Evolutionary conservation across 1,140 invertebrate genomes (phyloP).

Genomic region (Globodera ellingtonae): DNA sequence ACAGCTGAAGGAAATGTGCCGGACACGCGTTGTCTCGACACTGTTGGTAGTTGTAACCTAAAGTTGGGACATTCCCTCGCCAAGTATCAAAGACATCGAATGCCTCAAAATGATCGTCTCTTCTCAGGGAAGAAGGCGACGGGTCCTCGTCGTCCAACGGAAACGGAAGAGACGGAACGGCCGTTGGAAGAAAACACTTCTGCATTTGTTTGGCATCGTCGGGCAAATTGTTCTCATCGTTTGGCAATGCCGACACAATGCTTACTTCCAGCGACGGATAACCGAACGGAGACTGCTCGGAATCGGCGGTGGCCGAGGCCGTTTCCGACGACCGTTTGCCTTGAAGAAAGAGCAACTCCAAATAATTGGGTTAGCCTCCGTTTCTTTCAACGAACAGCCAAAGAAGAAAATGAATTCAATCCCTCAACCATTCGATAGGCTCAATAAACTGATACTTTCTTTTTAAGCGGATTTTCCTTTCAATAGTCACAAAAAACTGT

Average conservation of each 20-base stretch:
- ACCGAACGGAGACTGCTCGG: not conserved
- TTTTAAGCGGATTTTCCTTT: too few relatives aligned
- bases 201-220: constrained; percentile 3
- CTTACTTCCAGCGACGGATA: constrained; percentile 2
- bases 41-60: not conserved
- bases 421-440: too few relatives aligned
- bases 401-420: too few relatives aligned
- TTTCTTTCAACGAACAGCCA: not conserved
- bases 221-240: constrained; percentile 6
- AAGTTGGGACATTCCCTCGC: too few relatives aligned
- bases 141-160: too few relatives aligned
- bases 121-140: too few relatives aligned
- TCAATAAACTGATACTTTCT: too few relatives aligned
- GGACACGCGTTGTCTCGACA: not conserved
- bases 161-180: not conserved
- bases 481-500: too few relatives aligned
- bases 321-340: not conserved
- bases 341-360: not conserved
- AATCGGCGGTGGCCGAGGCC: constrained; percentile 1
- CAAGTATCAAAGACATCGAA: too few relatives aligned
- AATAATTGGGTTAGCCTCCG: not conserved
- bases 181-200: not conserved
- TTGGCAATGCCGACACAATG: constrained; percentile 14
- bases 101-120: too few relatives aligned
- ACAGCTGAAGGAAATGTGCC: constrained; percentile 10